Evolutionary conservation across 2,888 invertebrate genomes (phyloP).

Genomic region (Physocephala rufipes): DNA sequence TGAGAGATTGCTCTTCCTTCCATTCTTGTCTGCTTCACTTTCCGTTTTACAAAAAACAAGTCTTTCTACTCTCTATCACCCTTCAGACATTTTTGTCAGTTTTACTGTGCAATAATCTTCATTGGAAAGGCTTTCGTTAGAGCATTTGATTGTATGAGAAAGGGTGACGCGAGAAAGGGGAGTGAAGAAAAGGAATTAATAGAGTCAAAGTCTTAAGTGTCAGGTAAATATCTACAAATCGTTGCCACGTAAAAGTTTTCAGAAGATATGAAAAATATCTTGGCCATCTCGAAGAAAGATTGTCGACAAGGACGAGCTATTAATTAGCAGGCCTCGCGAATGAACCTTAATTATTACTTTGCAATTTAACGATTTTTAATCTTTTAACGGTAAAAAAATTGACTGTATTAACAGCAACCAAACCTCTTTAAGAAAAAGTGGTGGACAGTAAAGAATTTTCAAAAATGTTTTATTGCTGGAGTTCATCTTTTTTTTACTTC

Average conservation of each 20-base stretch:
- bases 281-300: not conserved
- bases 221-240: constrained; percentile 22
- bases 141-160: constrained; percentile 61
- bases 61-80: too few species aligned
- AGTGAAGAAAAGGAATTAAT: not conserved
- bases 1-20: constrained; percentile 1
- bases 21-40: not conserved
- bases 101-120: constrained; percentile 39
- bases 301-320: not conserved
- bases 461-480: too few species aligned
- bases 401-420: too few species aligned
- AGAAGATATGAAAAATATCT: not conserved
- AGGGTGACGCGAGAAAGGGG: too few species aligned
- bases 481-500: too few species aligned
- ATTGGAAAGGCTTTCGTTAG: constrained; percentile 49
- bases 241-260: constrained; percentile 21
- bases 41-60: too few species aligned
- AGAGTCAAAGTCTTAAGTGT: constrained; percentile 27
- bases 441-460: too few species aligned
- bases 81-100: constrained; percentile 41
- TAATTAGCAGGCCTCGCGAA: constrained; percentile 24
- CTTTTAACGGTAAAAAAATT: too few species aligned
- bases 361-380: constrained; percentile 20
- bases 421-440: too few species aligned
- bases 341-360: constrained; percentile 21